phyloP scores from a whole-genome alignment of 2,888 invertebrate genomes.

The Petrolisthes manimaculis region DNA sequence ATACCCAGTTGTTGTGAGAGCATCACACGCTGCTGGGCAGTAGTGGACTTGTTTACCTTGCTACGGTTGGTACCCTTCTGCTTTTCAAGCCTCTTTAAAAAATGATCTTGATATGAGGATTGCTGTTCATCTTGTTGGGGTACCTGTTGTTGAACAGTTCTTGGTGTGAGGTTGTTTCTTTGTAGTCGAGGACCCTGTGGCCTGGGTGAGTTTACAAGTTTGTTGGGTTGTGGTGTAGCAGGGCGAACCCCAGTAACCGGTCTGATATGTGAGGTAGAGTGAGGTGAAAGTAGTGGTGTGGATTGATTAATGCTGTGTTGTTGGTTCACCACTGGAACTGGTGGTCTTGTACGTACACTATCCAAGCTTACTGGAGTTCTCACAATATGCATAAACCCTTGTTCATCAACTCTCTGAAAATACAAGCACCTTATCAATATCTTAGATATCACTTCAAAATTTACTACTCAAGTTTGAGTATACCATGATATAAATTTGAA shows the following conservation, averaged over 20 bases:
- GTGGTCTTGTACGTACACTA: conserved; percentile 21
- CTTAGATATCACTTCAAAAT: not conserved
- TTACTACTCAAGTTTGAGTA: not conserved
- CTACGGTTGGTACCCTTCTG: conserved; percentile 40
- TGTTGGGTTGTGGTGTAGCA: conserved; percentile 13
- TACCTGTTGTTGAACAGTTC: conserved; percentile 28
- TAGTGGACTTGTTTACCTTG: conserved; percentile 46
- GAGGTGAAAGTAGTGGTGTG: conserved; percentile 31
- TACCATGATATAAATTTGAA: not conserved
- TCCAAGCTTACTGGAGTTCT: conserved; percentile 35
- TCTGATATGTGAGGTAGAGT: conserved; percentile 11
- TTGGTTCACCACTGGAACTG: conserved; percentile 40
- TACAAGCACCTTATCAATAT: not conserved
- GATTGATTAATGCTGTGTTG: conserved; percentile 22
- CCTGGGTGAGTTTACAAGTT: conserved; percentile 2
- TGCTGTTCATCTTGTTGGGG: conserved; percentile 49
- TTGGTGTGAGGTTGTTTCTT: conserved; percentile 18
- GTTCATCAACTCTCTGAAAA: conserved; percentile 46
- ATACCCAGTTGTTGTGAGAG: conserved; percentile 51
- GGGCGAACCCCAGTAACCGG: not conserved
- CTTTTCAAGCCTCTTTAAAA: conserved; percentile 45
- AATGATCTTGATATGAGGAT: conserved; percentile 45
- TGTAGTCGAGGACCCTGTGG: not conserved
- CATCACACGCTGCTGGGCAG: conserved; percentile 44
- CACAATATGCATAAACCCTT: conserved; percentile 33